Evolutionary conservation across 2,888 invertebrate species (phyloP).

Genomic region (Sialis fuliginosa): DNA sequence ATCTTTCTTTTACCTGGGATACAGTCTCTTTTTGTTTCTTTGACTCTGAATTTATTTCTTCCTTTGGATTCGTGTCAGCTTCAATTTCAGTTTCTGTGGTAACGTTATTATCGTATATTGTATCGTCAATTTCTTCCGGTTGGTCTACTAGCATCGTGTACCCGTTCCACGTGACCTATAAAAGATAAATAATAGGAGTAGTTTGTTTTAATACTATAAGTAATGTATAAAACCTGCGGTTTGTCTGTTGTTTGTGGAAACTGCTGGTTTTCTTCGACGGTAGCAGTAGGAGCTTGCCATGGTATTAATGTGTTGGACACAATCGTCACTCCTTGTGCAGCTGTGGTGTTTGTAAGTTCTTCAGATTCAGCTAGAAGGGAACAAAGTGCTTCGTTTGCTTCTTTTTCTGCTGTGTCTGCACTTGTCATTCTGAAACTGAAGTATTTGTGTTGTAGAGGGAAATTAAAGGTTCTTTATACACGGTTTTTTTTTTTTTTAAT

Average conservation of each 20-base stretch:
- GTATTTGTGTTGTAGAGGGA: neutral
- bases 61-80: slow-evolving; percentile 26
- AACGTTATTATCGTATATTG: slow-evolving; percentile 17
- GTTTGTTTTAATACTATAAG: neutral
- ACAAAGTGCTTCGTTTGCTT: slow-evolving; percentile 51
- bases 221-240: slow-evolving; percentile 19
- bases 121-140: slow-evolving; percentile 17
- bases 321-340: slow-evolving; percentile 1
- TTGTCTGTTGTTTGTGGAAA: slow-evolving; percentile 24
- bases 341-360: neutral
- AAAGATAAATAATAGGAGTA: slow-evolving; percentile 10
- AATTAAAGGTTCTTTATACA: neutral
- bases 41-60: slow-evolving; percentile 29
- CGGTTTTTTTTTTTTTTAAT: too few relatives aligned
- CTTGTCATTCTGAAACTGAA: slow-evolving; percentile 29
- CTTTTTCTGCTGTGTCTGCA: slow-evolving; percentile 49
- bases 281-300: slow-evolving; percentile 40
- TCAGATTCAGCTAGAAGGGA: slow-evolving; percentile 39
- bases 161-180: slow-evolving; percentile 46
- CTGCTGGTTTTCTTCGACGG: slow-evolving; percentile 20
- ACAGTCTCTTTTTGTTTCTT: slow-evolving; percentile 55
- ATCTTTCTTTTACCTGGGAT: slow-evolving; percentile 45
- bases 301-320: slow-evolving; percentile 28
- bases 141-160: slow-evolving; percentile 45
- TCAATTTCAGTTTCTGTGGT: slow-evolving; percentile 21